Conservation (phyloP, 1,140 invertebrate genomes). For the Heliconius hewitsoni region DNA sequence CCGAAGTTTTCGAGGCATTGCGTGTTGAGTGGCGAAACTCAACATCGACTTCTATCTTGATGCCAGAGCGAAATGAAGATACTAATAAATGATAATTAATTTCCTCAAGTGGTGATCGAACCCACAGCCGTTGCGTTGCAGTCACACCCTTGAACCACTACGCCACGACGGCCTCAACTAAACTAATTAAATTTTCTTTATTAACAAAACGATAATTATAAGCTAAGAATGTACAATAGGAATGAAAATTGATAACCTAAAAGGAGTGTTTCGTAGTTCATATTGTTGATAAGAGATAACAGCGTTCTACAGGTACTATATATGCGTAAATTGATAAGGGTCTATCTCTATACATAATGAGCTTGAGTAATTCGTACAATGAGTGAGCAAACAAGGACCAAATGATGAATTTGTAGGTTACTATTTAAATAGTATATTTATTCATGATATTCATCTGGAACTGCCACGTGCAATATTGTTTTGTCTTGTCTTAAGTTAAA, state of each 20-base stretch:
- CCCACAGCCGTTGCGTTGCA: too few species aligned
- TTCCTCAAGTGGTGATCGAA: too few species aligned
- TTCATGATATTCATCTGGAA: slow-evolving; percentile 13
- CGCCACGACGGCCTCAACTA: too few species aligned
- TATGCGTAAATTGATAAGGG: slow-evolving; percentile 30
- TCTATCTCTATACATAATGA: slow-evolving; percentile 21
- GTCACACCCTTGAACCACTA: too few species aligned
- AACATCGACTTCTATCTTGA: too few species aligned
- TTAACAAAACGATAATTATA: not conserved
- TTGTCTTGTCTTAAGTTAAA: not conserved
- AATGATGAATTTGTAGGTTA: slow-evolving; percentile 16
- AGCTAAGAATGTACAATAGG: not conserved
- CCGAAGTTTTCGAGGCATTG: too few species aligned
- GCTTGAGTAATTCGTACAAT: slow-evolving; percentile 20
- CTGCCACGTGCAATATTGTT: not conserved
- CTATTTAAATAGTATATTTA: slow-evolving; percentile 12
- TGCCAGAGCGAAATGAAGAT: too few species aligned
- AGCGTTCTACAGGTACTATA: slow-evolving; percentile 31
- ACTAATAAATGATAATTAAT: too few species aligned
- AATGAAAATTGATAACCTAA: slow-evolving; percentile 23
- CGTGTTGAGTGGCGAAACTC: too few species aligned
- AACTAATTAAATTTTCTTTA: not conserved
- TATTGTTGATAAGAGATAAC: slow-evolving; percentile 42
- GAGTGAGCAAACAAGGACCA: slow-evolving; percentile 15
- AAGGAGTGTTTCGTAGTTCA: slow-evolving; percentile 37